Evolutionary conservation across 2,797 vertebrate genomes (phyloP).

Genomic region (Peromyscus attwateri): DNA sequence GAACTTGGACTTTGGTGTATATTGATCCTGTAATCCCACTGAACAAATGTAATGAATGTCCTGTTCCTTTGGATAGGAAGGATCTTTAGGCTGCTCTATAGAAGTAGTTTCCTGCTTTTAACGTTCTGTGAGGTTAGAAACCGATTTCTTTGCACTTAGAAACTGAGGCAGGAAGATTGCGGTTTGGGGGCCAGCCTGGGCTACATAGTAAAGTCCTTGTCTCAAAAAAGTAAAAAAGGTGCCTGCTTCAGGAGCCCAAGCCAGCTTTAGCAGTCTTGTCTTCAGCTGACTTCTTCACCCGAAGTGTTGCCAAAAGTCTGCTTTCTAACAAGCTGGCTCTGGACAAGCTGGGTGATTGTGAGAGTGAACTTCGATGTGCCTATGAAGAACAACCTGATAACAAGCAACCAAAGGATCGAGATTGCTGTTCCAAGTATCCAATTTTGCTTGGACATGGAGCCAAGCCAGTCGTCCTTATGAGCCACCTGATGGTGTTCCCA

Average conservation of each 20-base stretch:
- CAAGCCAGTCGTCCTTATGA: neutral
- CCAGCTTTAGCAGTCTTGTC: neutral
- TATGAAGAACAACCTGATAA: neutral
- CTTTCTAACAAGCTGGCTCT: neutral
- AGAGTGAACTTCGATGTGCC: neutral
- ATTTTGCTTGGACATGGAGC: neutral
- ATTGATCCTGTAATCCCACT: neutral
- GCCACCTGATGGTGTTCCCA: constrained; percentile 1
- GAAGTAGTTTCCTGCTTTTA: neutral
- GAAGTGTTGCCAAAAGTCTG: neutral
- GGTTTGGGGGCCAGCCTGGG: neutral
- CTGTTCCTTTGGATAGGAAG: neutral
- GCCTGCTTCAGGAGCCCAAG: no score
- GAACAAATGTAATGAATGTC: neutral
- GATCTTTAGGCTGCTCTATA: neutral
- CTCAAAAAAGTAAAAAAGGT: neutral
- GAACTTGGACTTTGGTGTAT: neutral
- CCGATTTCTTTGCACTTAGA: neutral
- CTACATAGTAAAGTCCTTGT: neutral
- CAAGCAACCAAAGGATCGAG: neutral
- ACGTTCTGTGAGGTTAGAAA: neutral
- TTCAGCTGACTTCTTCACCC: neutral
- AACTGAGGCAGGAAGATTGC: neutral
- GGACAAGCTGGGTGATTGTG: no score
- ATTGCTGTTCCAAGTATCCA: neutral